Evolutionary conservation across 2,797 vertebrate species (phyloP).

Genomic region (Esox lucius): DNA sequence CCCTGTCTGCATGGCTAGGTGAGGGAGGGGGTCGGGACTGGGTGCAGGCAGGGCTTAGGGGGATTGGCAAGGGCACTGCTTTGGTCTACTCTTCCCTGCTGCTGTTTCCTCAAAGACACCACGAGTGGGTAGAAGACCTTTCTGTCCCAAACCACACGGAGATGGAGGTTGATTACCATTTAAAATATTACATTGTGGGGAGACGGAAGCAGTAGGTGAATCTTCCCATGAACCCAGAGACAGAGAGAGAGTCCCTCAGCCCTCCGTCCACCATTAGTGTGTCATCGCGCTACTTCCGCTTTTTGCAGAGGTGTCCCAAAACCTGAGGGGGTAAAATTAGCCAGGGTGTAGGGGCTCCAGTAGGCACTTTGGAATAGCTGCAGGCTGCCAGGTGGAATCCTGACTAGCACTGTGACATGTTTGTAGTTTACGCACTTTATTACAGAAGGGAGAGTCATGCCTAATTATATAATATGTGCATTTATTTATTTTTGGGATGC

Average conservation of each 20-base stretch:
- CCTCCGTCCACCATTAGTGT: too few species aligned
- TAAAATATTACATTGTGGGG: constrained; percentile 56
- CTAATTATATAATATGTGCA: too few species aligned
- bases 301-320: too few species aligned
- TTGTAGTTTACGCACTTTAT: too few species aligned
- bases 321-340: too few species aligned
- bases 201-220: background rate
- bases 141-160: constrained; percentile 62
- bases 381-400: too few species aligned
- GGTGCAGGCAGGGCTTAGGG: constrained; percentile 3
- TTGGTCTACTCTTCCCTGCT: constrained; percentile 34
- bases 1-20: constrained; percentile 32
- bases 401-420: too few species aligned
- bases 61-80: constrained; percentile 28
- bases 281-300: too few species aligned
- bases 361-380: too few species aligned
- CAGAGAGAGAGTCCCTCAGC: constrained; percentile 26
- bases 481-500: too few species aligned
- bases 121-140: constrained; percentile 58
- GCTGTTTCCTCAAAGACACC: constrained; percentile 63
- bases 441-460: too few species aligned
- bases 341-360: too few species aligned
- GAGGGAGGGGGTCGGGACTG: background rate
- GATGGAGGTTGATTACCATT: constrained; percentile 73
- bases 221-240: constrained; percentile 9